Evolutionary conservation across 2,888 invertebrate species (phyloP), one percentile per base, ranked within the genome.

Genomic region (Hemithea aestivaria): DNA sequence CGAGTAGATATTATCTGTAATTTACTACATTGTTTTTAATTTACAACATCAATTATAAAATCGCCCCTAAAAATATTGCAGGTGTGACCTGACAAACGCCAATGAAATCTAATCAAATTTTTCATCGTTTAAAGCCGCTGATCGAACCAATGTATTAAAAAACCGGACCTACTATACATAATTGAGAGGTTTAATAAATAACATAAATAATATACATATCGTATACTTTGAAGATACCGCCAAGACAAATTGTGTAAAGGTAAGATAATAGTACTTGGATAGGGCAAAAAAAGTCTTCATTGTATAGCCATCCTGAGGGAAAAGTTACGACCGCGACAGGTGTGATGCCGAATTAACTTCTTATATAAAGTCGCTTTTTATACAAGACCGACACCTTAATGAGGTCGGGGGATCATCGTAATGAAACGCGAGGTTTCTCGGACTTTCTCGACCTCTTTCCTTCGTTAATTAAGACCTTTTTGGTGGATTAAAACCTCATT

Each of bases 291-390:
- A n/a, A n/a, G 64, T 68, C 73, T 79, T 75, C 79, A 82, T 84
- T 82, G 83, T 84, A 70, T 70, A 75, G 67, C 74, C 58, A 78
- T 83, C 68, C 69, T 65, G 67, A 63, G 75, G 81, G 76, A 67
- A 59, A 75, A 84, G 80, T 85, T 85, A 85, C 79, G 84, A 83
- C 66, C 76, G 70, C 64, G 83, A 83, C 85, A 85, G 85, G 85
- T 87, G 85, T 77, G 82, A 82, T 78, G 75, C 65, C 69, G 78
- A 84, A 85, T 87, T 83, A 84, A 85, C 81, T 78, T 81, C 75
- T 81, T 80, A 77, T 81, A 82, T 79, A 83, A 79, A 77, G 71
- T 71, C 71, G 58, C 74, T 78, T 84, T 83, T 84, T 83, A 77
- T 78, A 74, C 77, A 80, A 67, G 70, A 69, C 72, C 70, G 74